phyloP scores from a whole-genome alignment of 2,797 vertebrate genomes.

The Hirundo rustica region DNA sequence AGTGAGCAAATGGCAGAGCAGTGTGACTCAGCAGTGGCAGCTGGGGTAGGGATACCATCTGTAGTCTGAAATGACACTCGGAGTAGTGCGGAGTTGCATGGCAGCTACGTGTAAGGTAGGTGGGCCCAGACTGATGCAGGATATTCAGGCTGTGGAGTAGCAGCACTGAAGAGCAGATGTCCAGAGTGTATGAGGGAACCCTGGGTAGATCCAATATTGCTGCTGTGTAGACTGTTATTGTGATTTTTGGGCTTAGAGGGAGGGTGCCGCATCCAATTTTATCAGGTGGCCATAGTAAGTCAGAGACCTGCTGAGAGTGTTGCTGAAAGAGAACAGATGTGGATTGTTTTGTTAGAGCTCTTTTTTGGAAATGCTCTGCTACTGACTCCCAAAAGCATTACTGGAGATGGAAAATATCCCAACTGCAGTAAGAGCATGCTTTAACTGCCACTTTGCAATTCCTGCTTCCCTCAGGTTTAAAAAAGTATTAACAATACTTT shows the following conservation, averaged over 20 bases:
- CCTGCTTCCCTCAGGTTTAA: neutral
- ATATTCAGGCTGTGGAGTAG: neutral
- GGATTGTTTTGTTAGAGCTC: conserved; percentile 39
- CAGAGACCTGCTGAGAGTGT: conserved; percentile 21
- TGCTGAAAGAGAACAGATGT: conserved; percentile 61
- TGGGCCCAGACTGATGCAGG: neutral
- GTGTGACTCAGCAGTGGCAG: conserved; percentile 60
- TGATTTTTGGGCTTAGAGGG: neutral
- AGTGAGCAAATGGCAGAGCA: conserved; percentile 35
- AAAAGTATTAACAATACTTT: neutral
- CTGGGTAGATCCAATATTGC: neutral
- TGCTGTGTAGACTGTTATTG: neutral
- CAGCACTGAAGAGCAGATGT: conserved; percentile 29
- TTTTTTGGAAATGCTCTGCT: conserved; percentile 22
- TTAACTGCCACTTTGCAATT: neutral
- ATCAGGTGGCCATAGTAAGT: conserved; percentile 12
- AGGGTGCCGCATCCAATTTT: conserved; percentile 16
- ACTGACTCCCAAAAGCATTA: neutral
- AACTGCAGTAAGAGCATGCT: neutral
- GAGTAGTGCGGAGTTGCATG: neutral
- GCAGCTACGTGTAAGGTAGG: neutral
- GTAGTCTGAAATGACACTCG: conserved; percentile 21
- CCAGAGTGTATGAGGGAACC: neutral
- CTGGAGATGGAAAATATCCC: conserved; percentile 29
- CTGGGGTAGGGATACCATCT: conserved; percentile 55